A percentile compares a stretch with the other conserved stretches of the same genome.
Conservation (phyloP, 92 coral and sea anemone genomes). For the Metridium senile region DNA sequence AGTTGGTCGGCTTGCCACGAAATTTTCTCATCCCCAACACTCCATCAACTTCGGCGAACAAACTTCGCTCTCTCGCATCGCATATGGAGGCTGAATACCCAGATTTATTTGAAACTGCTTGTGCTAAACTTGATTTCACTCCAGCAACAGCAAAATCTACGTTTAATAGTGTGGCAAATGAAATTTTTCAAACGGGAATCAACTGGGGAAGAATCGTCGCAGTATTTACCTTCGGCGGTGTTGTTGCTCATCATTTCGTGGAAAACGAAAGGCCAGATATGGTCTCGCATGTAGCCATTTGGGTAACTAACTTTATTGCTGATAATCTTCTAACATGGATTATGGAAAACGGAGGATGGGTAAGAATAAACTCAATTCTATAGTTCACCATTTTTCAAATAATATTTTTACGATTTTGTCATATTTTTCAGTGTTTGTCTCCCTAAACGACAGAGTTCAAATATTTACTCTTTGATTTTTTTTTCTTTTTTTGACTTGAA, state of each 20-base stretch:
- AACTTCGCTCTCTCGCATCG: conserved; percentile 84
- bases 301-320: conserved; percentile 83
- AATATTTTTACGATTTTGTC: no score
- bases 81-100: conserved; percentile 98
- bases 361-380: conserved; percentile 35
- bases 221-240: conserved; percentile 93
- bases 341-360: conserved; percentile 98
- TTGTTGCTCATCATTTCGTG: conserved; percentile 96
- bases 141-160: conserved; percentile 79
- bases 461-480: conserved; percentile 7
- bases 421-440: conserved; percentile 28
- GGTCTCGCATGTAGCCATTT: conserved; percentile 80
- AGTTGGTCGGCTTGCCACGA: conserved; percentile 85
- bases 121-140: conserved; percentile 85
- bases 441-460: conserved; percentile 19
- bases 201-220: conserved; percentile 99
- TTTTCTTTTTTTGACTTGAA: background rate
- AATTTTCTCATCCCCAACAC: conserved; percentile 83
- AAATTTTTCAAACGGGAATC: conserved; percentile 89
- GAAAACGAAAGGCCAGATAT: conserved; percentile 91
- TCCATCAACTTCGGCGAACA: conserved; percentile 73
- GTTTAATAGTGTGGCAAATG: conserved; percentile 90
- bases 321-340: conserved; percentile 86
- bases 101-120: conserved; percentile 92
- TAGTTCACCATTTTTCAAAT: background rate